phyloP scores from a whole-genome alignment of 2,797 vertebrate genomes.

The Scolopax bukidnonensis region DNA sequence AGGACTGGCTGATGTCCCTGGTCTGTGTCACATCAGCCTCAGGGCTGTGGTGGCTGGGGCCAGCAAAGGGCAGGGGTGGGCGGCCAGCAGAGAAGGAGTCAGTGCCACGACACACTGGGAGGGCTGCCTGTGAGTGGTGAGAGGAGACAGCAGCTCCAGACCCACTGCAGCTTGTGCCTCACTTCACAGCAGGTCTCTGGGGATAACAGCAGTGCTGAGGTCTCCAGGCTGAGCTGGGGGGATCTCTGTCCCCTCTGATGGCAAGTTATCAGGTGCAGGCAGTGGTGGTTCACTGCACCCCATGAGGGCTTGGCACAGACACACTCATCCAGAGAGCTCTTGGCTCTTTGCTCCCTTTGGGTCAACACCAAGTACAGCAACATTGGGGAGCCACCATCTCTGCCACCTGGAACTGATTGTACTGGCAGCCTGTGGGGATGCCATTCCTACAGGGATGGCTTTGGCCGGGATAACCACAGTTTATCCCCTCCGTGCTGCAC shows the following conservation, averaged over 20 bases:
- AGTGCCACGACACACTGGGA: accelerated
- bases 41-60: background rate
- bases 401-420: background rate
- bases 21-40: background rate
- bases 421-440: background rate
- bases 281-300: background rate
- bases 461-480: background rate
- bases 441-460: background rate
- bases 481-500: background rate
- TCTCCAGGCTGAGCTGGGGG: background rate
- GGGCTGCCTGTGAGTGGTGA: background rate
- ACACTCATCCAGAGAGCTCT: background rate
- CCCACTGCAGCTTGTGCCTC: background rate
- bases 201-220: background rate
- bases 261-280: background rate
- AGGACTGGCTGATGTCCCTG: background rate
- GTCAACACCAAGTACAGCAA: too few relatives aligned
- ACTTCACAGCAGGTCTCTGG: background rate
- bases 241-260: background rate
- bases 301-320: too few relatives aligned
- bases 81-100: background rate
- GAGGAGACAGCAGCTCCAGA: background rate
- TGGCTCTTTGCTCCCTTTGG: background rate
- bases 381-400: background rate
- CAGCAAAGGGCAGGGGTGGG: background rate